Percentiles rank a stretch among this genome's conserved stretches.
phyloP scores from a whole-genome alignment of 2,113 vertebrate species.

The Garra rufa region DNA sequence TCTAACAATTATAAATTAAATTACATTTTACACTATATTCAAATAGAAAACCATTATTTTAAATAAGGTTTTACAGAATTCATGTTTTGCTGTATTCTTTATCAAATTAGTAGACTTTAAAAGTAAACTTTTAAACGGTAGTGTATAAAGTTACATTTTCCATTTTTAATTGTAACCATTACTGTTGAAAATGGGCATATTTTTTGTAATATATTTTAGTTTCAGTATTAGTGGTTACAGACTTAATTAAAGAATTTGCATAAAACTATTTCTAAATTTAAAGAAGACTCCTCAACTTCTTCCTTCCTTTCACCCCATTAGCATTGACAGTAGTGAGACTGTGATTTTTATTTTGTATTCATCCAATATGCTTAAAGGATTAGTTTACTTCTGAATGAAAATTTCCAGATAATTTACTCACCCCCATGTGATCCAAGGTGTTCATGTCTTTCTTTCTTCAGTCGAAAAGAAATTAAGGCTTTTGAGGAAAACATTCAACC shows the following conservation, averaged over 20 bases:
- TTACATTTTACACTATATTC: background rate
- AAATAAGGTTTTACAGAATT: background rate
- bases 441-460: too few relatives aligned
- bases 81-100: background rate
- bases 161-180: background rate
- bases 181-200: background rate
- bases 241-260: background rate
- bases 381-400: too few relatives aligned
- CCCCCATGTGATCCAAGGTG: too few relatives aligned
- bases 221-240: background rate
- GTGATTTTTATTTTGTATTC: background rate
- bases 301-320: background rate
- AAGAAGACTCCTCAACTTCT: too few relatives aligned
- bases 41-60: background rate
- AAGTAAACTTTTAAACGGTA: background rate
- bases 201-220: background rate
- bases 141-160: background rate
- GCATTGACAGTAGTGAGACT: background rate
- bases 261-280: background rate
- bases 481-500: too few relatives aligned
- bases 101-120: too few relatives aligned
- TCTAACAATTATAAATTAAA: background rate
- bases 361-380: background rate
- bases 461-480: too few relatives aligned
- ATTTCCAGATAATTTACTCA: too few relatives aligned